Evolutionary conservation across 2,797 vertebrate genomes (phyloP).

Genomic region (Moxostoma hubbsi): DNA sequence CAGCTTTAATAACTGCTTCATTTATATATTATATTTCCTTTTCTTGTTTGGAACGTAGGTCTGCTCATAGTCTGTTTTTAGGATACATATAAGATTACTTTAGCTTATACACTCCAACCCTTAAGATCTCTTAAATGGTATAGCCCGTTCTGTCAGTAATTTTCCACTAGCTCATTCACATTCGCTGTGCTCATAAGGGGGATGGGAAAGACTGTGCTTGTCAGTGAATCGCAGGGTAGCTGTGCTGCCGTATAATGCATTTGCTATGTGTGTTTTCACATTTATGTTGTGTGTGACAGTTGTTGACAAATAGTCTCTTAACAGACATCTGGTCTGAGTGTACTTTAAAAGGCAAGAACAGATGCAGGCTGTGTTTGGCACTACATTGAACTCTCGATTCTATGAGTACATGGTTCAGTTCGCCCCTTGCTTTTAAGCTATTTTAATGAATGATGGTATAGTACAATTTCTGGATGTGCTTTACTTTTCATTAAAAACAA

Average conservation of each 20-base stretch:
- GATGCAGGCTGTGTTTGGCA: constrained; percentile 4
- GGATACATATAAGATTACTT: neutral
- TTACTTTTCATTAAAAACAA: neutral
- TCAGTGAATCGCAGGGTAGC: constrained; percentile 42
- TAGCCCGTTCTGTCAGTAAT: constrained; percentile 47
- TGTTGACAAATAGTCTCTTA: neutral
- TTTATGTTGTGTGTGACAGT: constrained; percentile 7
- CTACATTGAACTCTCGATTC: neutral
- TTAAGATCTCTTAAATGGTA: constrained; percentile 49
- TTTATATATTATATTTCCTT: neutral
- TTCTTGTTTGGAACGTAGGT: neutral
- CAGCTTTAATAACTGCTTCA: neutral
- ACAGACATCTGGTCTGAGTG: neutral
- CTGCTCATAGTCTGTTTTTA: neutral
- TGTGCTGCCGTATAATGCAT: constrained; percentile 34
- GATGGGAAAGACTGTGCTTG: constrained; percentile 56
- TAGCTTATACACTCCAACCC: neutral
- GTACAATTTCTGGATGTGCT: neutral
- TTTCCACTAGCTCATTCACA: constrained; percentile 57
- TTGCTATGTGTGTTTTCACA: constrained; percentile 14
- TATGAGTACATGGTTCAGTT: constrained; percentile 6
- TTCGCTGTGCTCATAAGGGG: constrained; percentile 51
- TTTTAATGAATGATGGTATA: constrained; percentile 3
- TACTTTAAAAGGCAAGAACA: neutral
- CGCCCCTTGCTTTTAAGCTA: neutral